phyloP scores from a whole-genome alignment of 2,797 vertebrate genomes.

The Phataginus tetradactyla region DNA sequence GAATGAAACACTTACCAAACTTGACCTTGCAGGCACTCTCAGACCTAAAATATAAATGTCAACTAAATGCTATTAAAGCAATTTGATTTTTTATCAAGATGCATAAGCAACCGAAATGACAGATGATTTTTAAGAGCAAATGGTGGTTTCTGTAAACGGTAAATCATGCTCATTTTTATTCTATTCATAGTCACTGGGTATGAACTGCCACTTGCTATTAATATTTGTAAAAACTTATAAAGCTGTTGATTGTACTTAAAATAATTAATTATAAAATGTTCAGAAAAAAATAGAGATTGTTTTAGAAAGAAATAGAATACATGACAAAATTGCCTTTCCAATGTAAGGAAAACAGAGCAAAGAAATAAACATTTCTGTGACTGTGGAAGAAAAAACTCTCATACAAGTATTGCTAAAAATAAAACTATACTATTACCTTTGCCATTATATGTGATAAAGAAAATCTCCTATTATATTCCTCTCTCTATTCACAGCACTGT shows the following conservation, averaged over 20 bases:
- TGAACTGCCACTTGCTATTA: not conserved
- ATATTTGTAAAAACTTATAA: not conserved
- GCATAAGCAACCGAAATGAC: not conserved
- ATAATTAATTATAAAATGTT: not conserved
- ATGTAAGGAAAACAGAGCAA: not conserved
- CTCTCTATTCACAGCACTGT: not conserved
- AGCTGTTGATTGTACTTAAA: not conserved
- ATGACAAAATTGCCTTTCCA: not conserved
- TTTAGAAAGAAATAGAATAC: not conserved
- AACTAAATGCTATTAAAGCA: not conserved
- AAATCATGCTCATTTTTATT: not conserved
- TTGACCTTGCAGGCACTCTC: not conserved
- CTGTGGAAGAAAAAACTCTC: not conserved
- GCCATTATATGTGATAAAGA: not conserved
- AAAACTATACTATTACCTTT: not conserved
- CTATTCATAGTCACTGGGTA: not conserved
- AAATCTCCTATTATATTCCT: not conserved
- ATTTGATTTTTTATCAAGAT: conserved; percentile 35
- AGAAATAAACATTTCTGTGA: not conserved
- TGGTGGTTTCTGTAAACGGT: not conserved
- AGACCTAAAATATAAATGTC: not conserved
- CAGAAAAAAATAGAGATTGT: not conserved
- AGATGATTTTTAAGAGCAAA: not conserved
- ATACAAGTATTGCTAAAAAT: not conserved
- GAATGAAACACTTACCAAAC: conserved; percentile 6